These are phyloP conservation scores for Calliphora vicina DNA, from an alignment of 1,140 invertebrate genomes.

Conservation along the genomic window DNA sequence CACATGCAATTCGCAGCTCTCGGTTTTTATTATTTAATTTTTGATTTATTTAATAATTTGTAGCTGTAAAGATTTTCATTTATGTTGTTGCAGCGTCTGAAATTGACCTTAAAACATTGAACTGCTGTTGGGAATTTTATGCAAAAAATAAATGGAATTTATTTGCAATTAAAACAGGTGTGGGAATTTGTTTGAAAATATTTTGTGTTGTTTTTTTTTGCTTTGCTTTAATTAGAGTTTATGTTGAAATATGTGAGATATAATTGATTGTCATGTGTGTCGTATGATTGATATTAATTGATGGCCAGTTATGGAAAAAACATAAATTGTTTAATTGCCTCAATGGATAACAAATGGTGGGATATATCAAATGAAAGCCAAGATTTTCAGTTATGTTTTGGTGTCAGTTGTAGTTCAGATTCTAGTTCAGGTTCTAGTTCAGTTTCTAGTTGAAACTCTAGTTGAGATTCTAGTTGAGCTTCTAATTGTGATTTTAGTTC, in stretches of 20 bases:
- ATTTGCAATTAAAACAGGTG: not conserved
- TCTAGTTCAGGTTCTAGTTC: too few species aligned
- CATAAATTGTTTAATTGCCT: too few species aligned
- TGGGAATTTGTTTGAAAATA: not conserved
- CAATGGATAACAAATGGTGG: too few species aligned
- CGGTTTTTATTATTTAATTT: too few species aligned
- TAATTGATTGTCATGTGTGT: not conserved
- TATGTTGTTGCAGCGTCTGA: not conserved
- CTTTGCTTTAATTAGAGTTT: not conserved
- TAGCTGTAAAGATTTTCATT: not conserved
- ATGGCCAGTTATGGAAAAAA: not conserved
- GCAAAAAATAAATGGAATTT: not conserved
- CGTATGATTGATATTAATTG: constrained; percentile 22
- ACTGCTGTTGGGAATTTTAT: not conserved
- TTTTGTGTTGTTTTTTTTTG: not conserved
- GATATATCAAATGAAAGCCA: too few species aligned
- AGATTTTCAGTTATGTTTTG: not conserved
- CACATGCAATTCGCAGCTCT: too few species aligned
- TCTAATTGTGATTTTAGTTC: too few species aligned
- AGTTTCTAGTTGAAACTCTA: too few species aligned
- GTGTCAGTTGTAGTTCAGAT: too few species aligned
- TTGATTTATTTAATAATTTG: too few species aligned
- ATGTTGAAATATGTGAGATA: not conserved
- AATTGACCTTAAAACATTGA: not conserved
- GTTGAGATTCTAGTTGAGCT: too few species aligned